A percentile compares a stretch with the other conserved stretches of the same genome.
phyloP scores from a whole-genome alignment of 2,888 invertebrate genomes.

The Bombyx huttoni region DNA sequence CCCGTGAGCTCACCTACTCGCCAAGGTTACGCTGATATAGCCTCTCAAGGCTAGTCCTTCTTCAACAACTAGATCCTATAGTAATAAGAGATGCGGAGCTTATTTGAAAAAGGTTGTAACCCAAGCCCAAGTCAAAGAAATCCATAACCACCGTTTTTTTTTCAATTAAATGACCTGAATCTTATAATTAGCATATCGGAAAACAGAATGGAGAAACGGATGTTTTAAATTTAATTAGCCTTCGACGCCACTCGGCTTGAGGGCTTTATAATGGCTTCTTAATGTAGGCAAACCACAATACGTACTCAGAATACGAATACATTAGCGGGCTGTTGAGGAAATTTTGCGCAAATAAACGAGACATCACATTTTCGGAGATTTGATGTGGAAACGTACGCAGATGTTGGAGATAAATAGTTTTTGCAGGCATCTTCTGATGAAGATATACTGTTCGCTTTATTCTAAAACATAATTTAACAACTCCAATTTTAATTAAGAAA shows the following conservation, averaged over 20 bases:
- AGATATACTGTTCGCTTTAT: background rate
- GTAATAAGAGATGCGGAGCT: too few species aligned
- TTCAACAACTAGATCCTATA: too few species aligned
- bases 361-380: background rate
- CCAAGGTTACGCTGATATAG: too few species aligned
- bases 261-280: slow-evolving; percentile 11
- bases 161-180: too few species aligned
- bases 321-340: background rate
- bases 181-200: background rate
- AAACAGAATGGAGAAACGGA: slow-evolving; percentile 5
- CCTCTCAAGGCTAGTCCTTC: too few species aligned
- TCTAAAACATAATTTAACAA: too few species aligned
- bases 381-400: background rate
- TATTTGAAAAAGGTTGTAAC: too few species aligned
- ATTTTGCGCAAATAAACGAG: background rate
- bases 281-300: slow-evolving; percentile 3
- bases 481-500: too few species aligned
- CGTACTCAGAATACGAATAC: background rate
- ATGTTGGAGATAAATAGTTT: background rate
- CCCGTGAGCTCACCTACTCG: too few species aligned
- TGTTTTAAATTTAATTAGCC: slow-evolving; percentile 1
- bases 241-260: slow-evolving; percentile 3
- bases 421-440: background rate
- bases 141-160: too few species aligned
- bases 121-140: too few species aligned